Percentiles rank a stretch among this genome's conserved stretches.
Conservation (phyloP, 2,888 invertebrate species). For the Caenorhabditis zanzibari region DNA sequence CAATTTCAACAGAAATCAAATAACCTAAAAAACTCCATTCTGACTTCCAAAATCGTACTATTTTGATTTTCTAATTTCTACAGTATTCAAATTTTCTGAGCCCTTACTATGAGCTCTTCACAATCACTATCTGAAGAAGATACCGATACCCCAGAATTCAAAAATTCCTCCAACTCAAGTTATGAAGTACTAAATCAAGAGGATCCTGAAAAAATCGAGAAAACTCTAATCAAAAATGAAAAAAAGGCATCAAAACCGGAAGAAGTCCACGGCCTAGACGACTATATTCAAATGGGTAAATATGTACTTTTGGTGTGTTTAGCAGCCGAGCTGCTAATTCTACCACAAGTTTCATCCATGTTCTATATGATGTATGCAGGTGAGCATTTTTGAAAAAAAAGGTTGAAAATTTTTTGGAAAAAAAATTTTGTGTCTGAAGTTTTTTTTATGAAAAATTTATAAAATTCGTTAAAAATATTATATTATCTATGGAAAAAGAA, state of each 20-base stretch:
- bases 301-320: conserved; percentile 69
- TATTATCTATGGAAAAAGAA: too few species aligned
- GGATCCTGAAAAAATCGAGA: neutral
- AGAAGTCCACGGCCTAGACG: conserved; percentile 59
- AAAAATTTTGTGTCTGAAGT: too few species aligned
- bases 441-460: too few species aligned
- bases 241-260: neutral
- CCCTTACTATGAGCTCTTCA: too few species aligned
- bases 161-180: too few species aligned
- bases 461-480: too few species aligned
- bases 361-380: conserved; percentile 78
- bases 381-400: conserved; percentile 21
- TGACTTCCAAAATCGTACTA: neutral
- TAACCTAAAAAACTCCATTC: neutral
- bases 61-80: neutral
- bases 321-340: conserved; percentile 69
- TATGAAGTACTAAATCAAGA: too few species aligned
- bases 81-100: too few species aligned
- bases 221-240: too few species aligned
- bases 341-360: conserved; percentile 71
- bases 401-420: neutral
- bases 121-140: too few species aligned
- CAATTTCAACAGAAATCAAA: neutral
- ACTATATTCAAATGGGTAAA: conserved; percentile 71
- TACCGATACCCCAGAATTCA: too few species aligned